Conservation (phyloP, 1,140 invertebrate species). For the Neodiprion pinetum region DNA sequence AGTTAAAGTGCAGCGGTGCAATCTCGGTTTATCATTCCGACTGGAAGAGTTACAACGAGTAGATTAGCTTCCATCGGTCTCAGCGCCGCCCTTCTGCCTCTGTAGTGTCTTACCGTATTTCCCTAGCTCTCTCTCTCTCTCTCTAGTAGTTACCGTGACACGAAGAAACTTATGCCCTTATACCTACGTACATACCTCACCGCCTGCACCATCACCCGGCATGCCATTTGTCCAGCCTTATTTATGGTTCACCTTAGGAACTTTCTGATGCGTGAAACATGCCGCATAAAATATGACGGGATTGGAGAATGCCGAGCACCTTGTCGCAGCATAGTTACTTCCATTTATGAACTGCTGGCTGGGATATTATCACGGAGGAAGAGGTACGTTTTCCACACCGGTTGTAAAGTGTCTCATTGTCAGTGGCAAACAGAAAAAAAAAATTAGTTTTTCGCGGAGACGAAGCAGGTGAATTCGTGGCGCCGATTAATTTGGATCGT, state of each 20-base stretch:
- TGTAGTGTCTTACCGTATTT: background rate
- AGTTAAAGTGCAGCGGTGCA: conserved; percentile 2
- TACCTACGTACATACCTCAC: too few species aligned
- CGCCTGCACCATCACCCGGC: background rate
- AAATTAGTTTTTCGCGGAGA: too few species aligned
- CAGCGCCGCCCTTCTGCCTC: background rate
- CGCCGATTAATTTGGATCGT: too few species aligned
- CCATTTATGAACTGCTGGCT: too few species aligned
- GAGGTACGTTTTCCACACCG: too few species aligned
- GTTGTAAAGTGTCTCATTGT: too few species aligned
- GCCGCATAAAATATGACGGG: background rate
- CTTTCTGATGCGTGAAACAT: background rate
- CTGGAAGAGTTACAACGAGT: background rate
- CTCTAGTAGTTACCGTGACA: background rate
- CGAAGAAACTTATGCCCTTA: background rate
- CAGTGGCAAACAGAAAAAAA: too few species aligned
- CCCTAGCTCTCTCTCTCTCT: background rate
- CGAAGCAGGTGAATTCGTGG: too few species aligned
- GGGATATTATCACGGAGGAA: too few species aligned
- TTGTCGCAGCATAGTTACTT: too few species aligned
- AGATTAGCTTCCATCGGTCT: conserved; percentile 7
- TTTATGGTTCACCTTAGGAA: background rate
- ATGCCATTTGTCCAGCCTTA: background rate
- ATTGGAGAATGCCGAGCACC: background rate
- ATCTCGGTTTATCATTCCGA: conserved; percentile 4